Evolutionary conservation across 2,888 invertebrate genomes (phyloP), one percentile per base, ranked within the genome.

Genomic region (Drosophila borealis): DNA sequence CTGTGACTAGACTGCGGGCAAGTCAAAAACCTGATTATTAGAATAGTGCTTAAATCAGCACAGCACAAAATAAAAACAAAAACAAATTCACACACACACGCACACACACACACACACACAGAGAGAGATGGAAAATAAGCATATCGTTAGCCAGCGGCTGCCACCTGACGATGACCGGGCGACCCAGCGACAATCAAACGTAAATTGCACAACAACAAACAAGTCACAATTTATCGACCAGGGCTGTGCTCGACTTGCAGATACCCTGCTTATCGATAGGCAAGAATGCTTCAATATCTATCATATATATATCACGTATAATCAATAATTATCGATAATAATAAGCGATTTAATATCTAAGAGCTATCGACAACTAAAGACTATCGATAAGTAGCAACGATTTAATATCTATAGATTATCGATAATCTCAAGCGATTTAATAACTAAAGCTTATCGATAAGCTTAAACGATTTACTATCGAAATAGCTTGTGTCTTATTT

Each of bases 21-120:
- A 78, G 64, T 74, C 64, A 69, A 81, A 79, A 79, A 79, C 79
- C 79, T 78, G 79, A 81, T 79, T 80, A 69, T 79, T 81, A 74
- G 70, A 79, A 74, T 68, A 80, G 64, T 78, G 62, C 63, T 70
- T 80, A 77, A 74, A 70, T 66, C 55, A 59, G 68, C 63, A 54
- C 34, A 56, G 49, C 34, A 63, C 34, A 63, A 36, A 37, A 45
- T 34, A 9, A 46, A 19, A 67, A 60, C 34, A 60, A n/a, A 21
- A 60, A 62, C 39, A 65, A 57, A 51, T 37, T 36, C 49, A 76
- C 45, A 62, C n/a, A 45, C 14, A 54, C 42, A 44, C 6, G 19
- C 14, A 65, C 19, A 21, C 9, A 37, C 11, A 37, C 14, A 11
- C 0, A 53, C 19, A 37, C 48, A 48, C 9, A 54, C n/a, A 44